Base-by-base conservation (phyloP, 2,888 invertebrate genomes). In the Heliothis peltigera region DNA sequence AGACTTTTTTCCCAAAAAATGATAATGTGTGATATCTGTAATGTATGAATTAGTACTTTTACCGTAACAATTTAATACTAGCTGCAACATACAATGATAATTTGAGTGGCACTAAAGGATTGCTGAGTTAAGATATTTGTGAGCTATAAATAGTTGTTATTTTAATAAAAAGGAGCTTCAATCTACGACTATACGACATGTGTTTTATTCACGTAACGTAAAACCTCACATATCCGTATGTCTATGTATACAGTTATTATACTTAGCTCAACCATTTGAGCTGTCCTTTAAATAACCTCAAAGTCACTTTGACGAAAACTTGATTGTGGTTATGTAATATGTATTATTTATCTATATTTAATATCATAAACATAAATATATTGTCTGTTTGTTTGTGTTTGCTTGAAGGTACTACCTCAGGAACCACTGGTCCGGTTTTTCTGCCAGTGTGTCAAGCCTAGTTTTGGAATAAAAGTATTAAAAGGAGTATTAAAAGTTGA, bases 241-340 rank as follows among this genome's bases (percentile, higher is more conserved):
- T n/a, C n/a, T n/a, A n/a, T n/a, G n/a, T n/a, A n/a, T n/a, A 19
- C 15, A 15, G 6, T 64, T 12, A 46, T 7, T 22, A 8, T 17
- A 39, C 21, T 43, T 18, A 32, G 35, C 25, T 28, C 15, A 5
- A 53, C 1, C 32, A 19, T 25, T 21, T 21, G 17, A 47, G 1
- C 19, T 43, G 43, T 51, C 44, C 60, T 68, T 46, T 35, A 17
- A 4, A 5, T 18, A 44, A 63, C 4, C 2, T 0, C 64, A 57
- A 60, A 57, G 56, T 70, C 59, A 64, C 39, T 35, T 60, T 39
- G 22, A 21, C 32, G 15, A 54, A 64, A 70, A 63, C 59, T 49
- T 19, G 44, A 4, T 52, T 17, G 15, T 43, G 18, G 43, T 42
- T 19, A 35, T 7, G 8, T 4, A 39, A 42, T 48, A 12, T 17